Base-by-base conservation (phyloP, 1,140 invertebrate genomes). In the Lordiphosa mommai region DNA sequence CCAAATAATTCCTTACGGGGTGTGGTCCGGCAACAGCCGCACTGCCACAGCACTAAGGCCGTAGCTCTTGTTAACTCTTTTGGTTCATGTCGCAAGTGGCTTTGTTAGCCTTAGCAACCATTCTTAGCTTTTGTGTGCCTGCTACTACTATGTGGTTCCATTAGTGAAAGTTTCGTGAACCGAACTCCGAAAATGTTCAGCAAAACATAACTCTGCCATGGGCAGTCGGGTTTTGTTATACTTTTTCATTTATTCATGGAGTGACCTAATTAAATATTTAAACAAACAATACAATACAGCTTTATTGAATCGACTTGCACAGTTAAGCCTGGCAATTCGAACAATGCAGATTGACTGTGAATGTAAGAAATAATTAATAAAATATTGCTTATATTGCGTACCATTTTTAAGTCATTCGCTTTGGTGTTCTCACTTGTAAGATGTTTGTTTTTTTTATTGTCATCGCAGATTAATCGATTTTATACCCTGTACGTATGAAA, bases 41-140 rank as follows among this genome's bases (percentile, higher is more conserved):
- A 41, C 17, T 12, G 40, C 40, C 20, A 12, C 12, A 7, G 40
- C 40, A 41, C 20, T 41, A 23, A 41, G 27, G 27, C 10, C 27
- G 40, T 27, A 40, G 20, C 17, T 29, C 17, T 43, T 8, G 40
- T 43, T 43, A 43, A 2, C 40, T 20, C 40, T 43, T 43, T 23
- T 20, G 40, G 10, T 43, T 29, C 40, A 29, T 29, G 40, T 43
- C 23, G 40, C 10, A 43, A 43, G 40, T 43, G 40, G 40, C 40
- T 43, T 27, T 43, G 40, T 43, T 43, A 43, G 40, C 13, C 13
- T 43, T 29, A 27, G 40, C 40, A 43, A 4, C 40, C 40, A 43
- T 43, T 43, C 40, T 43, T 43, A 23, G 40, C 20, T 20, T 43
- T 43, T 43, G 20, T 43, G 40, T 32, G 32, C 12, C 44, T 47